A percentile compares a stretch with the other conserved stretches of the same genome.
Conservation (phyloP, 2,797 vertebrate species). For the Holocentrus rufus region DNA sequence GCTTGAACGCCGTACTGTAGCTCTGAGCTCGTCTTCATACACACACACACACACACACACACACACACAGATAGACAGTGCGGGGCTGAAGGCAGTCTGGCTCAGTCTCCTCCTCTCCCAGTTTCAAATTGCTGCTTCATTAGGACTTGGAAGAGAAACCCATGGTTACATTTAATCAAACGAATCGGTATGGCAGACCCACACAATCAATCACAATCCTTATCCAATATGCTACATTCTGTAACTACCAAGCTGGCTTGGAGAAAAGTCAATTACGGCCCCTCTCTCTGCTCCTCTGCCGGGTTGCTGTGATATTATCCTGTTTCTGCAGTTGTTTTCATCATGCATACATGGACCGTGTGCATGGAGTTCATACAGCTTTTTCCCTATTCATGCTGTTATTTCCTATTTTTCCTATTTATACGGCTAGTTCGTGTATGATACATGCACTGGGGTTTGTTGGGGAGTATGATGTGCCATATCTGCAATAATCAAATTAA, state of each 20-base stretch:
- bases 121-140: slow-evolving; percentile 96
- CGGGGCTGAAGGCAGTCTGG: slow-evolving; percentile 75
- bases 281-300: slow-evolving; percentile 65
- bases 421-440: slow-evolving; percentile 53
- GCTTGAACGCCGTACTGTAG: background rate
- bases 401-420: slow-evolving; percentile 44
- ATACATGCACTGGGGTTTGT: slow-evolving; percentile 55
- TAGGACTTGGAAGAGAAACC: slow-evolving; percentile 93
- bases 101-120: slow-evolving; percentile 81
- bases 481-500: slow-evolving; percentile 75
- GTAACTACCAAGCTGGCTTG: slow-evolving; percentile 80
- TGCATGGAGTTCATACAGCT: slow-evolving; percentile 52
- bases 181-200: slow-evolving; percentile 90
- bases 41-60: background rate
- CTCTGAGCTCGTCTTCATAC: background rate
- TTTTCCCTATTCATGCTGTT: slow-evolving; percentile 35
- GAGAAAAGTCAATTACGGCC: slow-evolving; percentile 78
- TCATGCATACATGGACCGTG: slow-evolving; percentile 68
- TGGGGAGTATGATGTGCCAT: slow-evolving; percentile 60
- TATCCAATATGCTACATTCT: slow-evolving; percentile 86
- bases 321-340: slow-evolving; percentile 73
- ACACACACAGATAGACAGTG: slow-evolving; percentile 3
- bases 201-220: slow-evolving; percentile 87
- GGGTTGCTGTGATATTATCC: slow-evolving; percentile 64
- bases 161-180: slow-evolving; percentile 98